Evolutionary conservation across 1,140 invertebrate species (phyloP).

Genomic region (Drosophila lowei): DNA sequence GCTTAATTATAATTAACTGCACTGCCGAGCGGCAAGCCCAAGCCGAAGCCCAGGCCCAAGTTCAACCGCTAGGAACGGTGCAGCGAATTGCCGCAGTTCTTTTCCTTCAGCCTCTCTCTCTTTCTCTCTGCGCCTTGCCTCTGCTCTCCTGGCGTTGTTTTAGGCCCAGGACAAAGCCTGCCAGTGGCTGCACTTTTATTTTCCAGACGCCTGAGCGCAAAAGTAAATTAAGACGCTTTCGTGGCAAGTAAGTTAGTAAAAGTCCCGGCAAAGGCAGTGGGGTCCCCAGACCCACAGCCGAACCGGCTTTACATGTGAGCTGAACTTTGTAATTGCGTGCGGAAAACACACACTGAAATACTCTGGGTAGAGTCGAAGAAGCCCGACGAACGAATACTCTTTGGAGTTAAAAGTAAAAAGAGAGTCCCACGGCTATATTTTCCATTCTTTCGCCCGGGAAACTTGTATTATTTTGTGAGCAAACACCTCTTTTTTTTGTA

Average conservation of each 20-base stretch:
- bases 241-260: conserved; percentile 61
- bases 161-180: conserved; percentile 55
- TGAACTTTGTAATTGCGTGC: conserved; percentile 67
- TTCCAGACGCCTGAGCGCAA: conserved; percentile 72
- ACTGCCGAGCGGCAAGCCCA: conserved; percentile 37
- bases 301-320: conserved; percentile 28
- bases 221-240: conserved; percentile 75
- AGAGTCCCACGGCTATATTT: too few relatives aligned
- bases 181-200: conserved; percentile 57
- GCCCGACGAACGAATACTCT: conserved; percentile 23
- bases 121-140: background rate
- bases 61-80: conserved; percentile 72
- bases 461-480: too few relatives aligned
- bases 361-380: too few relatives aligned
- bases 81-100: conserved; percentile 67
- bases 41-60: conserved; percentile 36
- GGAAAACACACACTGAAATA: conserved; percentile 22
- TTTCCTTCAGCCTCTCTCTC: conserved; percentile 1
- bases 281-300: conserved; percentile 10
- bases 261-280: conserved; percentile 45
- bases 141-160: conserved; percentile 24
- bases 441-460: too few relatives aligned
- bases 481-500: too few relatives aligned
- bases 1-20: conserved; percentile 83
- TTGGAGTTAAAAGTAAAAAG: too few relatives aligned